A percentile compares a stretch with the other conserved stretches of the same genome.
Evolutionary conservation across 1,140 invertebrate genomes (phyloP).

Genomic region (Matsumurasca onukii): DNA sequence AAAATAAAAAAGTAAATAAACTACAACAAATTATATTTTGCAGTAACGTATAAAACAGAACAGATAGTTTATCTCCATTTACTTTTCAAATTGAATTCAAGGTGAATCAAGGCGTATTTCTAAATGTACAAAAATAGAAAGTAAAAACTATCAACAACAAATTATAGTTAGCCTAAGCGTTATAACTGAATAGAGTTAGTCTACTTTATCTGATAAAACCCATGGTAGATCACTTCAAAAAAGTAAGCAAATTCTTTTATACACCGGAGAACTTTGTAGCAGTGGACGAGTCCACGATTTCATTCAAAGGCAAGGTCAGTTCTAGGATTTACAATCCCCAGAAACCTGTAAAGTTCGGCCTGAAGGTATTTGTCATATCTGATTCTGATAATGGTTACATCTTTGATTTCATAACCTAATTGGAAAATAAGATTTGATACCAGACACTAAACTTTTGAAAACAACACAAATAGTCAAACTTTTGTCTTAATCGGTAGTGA

Average conservation of each 20-base stretch:
- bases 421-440: slow-evolving; percentile 13
- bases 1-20: too few species aligned
- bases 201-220: slow-evolving; percentile 29
- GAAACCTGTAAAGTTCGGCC: slow-evolving; percentile 43
- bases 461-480: slow-evolving; percentile 9
- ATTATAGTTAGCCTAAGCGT: too few species aligned
- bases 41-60: too few species aligned
- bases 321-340: slow-evolving; percentile 42
- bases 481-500: slow-evolving; percentile 1
- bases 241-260: slow-evolving; percentile 1
- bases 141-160: too few species aligned
- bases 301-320: slow-evolving; percentile 41
- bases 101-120: too few species aligned
- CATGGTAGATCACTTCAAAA: background rate
- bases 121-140: too few species aligned
- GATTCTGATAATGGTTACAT: slow-evolving; percentile 4
- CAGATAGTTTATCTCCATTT: too few species aligned
- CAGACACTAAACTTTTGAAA: background rate
- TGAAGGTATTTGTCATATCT: slow-evolving; percentile 25
- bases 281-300: slow-evolving; percentile 37
- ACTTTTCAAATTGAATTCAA: too few species aligned
- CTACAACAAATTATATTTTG: too few species aligned
- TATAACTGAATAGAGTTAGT: too few species aligned
- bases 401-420: slow-evolving; percentile 6
- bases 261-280: background rate